phyloP scores from a whole-genome alignment of 2,797 vertebrate genomes.

The Etheostoma nigrum region DNA sequence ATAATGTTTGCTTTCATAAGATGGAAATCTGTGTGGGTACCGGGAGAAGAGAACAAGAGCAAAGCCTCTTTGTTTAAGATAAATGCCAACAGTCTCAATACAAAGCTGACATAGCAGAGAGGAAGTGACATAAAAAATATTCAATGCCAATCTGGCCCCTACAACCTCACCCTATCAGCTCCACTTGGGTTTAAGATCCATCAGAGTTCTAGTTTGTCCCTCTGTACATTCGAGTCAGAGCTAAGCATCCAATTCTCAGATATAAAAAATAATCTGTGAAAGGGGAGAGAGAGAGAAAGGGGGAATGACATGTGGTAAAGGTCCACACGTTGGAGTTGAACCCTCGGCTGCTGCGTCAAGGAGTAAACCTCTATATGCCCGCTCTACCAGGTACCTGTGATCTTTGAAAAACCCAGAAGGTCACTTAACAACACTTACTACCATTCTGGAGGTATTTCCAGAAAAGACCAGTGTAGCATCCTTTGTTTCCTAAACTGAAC shows the following conservation, averaged over 20 bases:
- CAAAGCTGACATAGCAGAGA: slow-evolving; percentile 21
- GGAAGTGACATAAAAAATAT: neutral
- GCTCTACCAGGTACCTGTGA: too few relatives aligned
- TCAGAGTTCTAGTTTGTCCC: neutral
- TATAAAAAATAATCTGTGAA: too few relatives aligned
- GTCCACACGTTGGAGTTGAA: too few relatives aligned
- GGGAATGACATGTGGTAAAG: too few relatives aligned
- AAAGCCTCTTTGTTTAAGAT: slow-evolving; percentile 36
- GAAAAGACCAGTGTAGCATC: too few relatives aligned
- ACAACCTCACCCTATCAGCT: neutral
- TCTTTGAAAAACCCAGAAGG: too few relatives aligned
- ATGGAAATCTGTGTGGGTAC: slow-evolving; percentile 36
- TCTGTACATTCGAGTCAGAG: neutral
- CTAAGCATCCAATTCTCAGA: neutral
- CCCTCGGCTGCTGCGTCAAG: too few relatives aligned
- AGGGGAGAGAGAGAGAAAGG: too few relatives aligned
- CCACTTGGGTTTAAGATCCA: neutral
- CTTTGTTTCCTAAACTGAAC: too few relatives aligned
- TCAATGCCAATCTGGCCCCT: neutral
- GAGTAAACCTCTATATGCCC: too few relatives aligned
- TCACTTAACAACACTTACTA: too few relatives aligned
- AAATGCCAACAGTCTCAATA: slow-evolving; percentile 20
- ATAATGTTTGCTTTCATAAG: slow-evolving; percentile 61
- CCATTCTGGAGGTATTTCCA: too few relatives aligned
- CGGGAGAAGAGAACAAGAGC: slow-evolving; percentile 21